phyloP scores from a whole-genome alignment of 2,888 invertebrate genomes.

The Cancer borealis region DNA sequence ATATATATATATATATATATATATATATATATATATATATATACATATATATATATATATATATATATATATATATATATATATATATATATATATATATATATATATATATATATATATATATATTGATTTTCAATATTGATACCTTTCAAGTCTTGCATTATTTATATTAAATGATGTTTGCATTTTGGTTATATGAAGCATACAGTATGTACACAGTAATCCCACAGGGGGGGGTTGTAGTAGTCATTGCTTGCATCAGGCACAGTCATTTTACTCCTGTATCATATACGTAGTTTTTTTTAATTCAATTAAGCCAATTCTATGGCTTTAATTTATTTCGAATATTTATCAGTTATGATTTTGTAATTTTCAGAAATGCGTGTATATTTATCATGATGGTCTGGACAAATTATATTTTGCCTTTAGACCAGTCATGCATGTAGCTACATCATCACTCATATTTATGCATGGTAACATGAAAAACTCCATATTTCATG shows the following conservation, averaged over 20 bases:
- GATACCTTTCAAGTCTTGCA: not conserved
- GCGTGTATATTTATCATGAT: slow-evolving; percentile 23
- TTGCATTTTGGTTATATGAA: not conserved
- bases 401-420: slow-evolving; percentile 34
- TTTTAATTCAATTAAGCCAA: slow-evolving; percentile 5
- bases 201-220: slow-evolving; percentile 30
- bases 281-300: slow-evolving; percentile 24
- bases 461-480: slow-evolving; percentile 12
- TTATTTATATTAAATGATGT: not conserved
- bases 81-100: not conserved
- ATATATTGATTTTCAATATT: not conserved
- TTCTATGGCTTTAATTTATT: slow-evolving; percentile 34
- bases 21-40: not conserved
- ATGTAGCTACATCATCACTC: slow-evolving; percentile 25
- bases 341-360: not conserved
- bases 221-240: slow-evolving; percentile 22
- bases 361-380: slow-evolving; percentile 18
- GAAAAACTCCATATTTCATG: not conserved
- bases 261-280: not conserved
- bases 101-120: not conserved
- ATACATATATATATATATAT: not conserved
- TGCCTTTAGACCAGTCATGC: not conserved
- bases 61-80: not conserved
- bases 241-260: slow-evolving; percentile 43
- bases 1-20: not conserved